Percentiles rank a stretch among this genome's conserved stretches.
phyloP scores from a whole-genome alignment of 2,797 vertebrate genomes.

The Cyclura pinguis region DNA sequence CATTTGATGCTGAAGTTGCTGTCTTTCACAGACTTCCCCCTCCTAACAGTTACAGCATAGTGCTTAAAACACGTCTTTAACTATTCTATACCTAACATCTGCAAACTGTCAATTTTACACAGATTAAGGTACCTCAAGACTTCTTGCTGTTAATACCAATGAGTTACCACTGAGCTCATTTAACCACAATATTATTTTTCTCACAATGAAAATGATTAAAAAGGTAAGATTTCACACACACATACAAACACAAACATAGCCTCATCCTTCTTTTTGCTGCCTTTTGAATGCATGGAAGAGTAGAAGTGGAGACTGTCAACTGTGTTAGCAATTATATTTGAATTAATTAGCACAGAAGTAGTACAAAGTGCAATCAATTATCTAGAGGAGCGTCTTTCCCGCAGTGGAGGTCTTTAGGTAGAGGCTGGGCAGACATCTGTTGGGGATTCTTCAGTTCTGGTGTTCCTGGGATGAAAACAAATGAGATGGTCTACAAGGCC shows the following conservation, averaged over 20 bases:
- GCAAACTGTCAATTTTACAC: not conserved
- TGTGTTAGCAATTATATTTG: not conserved
- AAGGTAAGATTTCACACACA: not conserved
- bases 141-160: not conserved
- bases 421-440: not conserved
- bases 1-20: not conserved
- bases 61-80: not conserved
- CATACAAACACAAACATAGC: too few relatives aligned
- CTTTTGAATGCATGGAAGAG: not conserved
- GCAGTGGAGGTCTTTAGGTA: too few relatives aligned
- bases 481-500: not conserved
- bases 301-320: too few relatives aligned
- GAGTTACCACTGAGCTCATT: conserved; percentile 6
- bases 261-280: not conserved
- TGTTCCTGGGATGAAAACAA: not conserved
- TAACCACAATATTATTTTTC: not conserved
- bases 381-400: not conserved
- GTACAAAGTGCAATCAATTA: conserved; percentile 1
- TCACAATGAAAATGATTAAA: not conserved
- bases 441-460: not conserved
- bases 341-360: not conserved
- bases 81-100: not conserved
- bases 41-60: too few relatives aligned
- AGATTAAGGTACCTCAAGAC: not conserved
- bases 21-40: not conserved